A percentile compares a stretch with the other conserved stretches of the same genome.
Conservation (phyloP, 2,113 vertebrate genomes). For the Serilophus lunatus region DNA sequence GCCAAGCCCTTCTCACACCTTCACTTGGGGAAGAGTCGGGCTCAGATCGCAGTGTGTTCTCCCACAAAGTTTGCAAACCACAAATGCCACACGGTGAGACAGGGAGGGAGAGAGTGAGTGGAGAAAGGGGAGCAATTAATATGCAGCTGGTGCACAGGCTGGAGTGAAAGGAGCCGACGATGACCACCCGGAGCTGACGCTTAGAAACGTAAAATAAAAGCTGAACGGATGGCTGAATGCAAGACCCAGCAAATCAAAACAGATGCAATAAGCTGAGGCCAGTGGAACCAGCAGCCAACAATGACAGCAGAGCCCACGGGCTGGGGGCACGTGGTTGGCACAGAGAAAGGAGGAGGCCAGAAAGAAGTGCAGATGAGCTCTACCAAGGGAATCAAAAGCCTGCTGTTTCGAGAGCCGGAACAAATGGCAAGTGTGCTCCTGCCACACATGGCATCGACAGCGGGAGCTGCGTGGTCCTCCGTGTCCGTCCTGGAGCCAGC, state of each 20-base stretch:
- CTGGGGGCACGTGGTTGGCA: conserved; percentile 36
- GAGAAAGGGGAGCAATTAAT: conserved; percentile 20
- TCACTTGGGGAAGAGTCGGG: neutral
- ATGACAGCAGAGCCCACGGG: conserved; percentile 7
- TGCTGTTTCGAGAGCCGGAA: neutral
- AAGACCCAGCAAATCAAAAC: conserved; percentile 22
- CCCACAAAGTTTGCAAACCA: neutral
- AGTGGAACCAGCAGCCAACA: conserved; percentile 53
- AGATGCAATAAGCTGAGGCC: conserved; percentile 31
- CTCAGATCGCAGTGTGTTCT: neutral
- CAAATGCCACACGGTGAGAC: neutral
- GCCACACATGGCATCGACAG: neutral
- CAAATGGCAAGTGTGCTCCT: neutral
- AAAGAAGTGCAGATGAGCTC: conserved; percentile 33
- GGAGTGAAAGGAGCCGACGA: neutral
- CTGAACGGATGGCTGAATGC: conserved; percentile 36
- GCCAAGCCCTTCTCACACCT: conserved; percentile 4
- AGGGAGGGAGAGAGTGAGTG: neutral
- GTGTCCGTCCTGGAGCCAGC: neutral
- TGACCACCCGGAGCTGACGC: conserved; percentile 2
- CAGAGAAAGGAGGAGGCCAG: conserved; percentile 21
- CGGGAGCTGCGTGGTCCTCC: neutral
- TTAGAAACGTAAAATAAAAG: conserved; percentile 2
- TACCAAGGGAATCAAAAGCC: conserved; percentile 19
- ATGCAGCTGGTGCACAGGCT: conserved; percentile 30